Base-by-base conservation (phyloP, 2,113 vertebrate genomes). In the Cyanoliseus patagonus region DNA sequence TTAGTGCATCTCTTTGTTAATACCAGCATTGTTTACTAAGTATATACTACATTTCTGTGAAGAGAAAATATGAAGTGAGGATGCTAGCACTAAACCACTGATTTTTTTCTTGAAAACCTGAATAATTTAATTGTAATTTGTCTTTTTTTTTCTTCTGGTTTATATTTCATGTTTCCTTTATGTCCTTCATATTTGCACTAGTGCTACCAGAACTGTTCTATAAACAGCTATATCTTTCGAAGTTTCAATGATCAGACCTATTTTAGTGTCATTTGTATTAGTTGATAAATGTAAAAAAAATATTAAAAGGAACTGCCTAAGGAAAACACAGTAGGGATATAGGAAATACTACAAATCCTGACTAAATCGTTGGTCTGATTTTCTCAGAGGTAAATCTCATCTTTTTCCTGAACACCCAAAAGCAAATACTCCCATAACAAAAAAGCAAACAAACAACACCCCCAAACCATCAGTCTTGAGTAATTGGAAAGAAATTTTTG, bases 201-300 rank as follows among this genome's bases (percentile, higher is more conserved):
- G 23, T 57, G 28, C 9, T 86, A 76, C 39, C 23, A 75, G 67
- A 49, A 31, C 44, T 73, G 10, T 64, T 87, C 67, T 87, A 44
- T 59, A 69, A 96, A 80, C 37, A 85, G 44, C 53, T 55, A n/a
- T 79, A 62, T 91, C 30, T 27, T 63, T 79, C n/a, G 74, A 52
- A 10, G 6, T 93, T 93, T 62, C 74, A 76, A 61, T 46, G 44
- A 74, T 63, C 52, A 73, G 5, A 8, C 17, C 17, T 64, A 70
- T 64, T 92, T 94, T 62, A 84, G 27, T 7, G 3, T 74, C 1
- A 76, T 87, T 70, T 76, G 9, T 79, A 42, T 74, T 92, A 92
- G 76, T 90, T 88, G 85, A 72, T 78, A 93, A 67, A 85, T 44
- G 33, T 3, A 51, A 49, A 88, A 68, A 90, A 86, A 93, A 69